These are phyloP conservation scores for Oedothorax gibbosus DNA, from an alignment of 1,140 invertebrate genomes.

Conservation along the genomic window DNA sequence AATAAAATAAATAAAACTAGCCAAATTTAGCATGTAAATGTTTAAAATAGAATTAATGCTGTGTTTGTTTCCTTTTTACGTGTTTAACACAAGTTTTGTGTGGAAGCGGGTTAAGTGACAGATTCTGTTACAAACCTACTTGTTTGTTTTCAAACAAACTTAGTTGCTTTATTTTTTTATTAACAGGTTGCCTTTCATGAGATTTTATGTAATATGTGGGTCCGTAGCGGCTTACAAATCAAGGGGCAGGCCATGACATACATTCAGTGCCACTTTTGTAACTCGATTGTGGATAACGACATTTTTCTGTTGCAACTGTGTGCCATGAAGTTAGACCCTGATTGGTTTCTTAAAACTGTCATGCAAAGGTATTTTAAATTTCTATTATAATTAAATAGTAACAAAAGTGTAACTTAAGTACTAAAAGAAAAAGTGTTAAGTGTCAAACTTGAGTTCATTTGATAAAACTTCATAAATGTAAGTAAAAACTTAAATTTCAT, in stretches of 20 bases:
- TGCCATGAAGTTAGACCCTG: slow-evolving; percentile 86
- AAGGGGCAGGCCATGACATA: slow-evolving; percentile 99
- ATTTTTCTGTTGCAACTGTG: slow-evolving; percentile 93
- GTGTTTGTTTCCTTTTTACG: too few species aligned
- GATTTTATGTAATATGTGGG: slow-evolving; percentile 93
- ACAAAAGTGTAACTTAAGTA: too few species aligned
- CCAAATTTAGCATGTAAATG: too few species aligned
- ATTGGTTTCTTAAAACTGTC: slow-evolving; percentile 86
- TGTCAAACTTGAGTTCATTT: too few species aligned
- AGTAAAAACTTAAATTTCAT: too few species aligned
- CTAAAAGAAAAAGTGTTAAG: too few species aligned
- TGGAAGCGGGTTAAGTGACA: too few species aligned
- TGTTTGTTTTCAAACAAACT: background rate
- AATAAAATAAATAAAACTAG: too few species aligned
- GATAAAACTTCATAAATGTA: too few species aligned
- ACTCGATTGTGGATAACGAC: slow-evolving; percentile 97
- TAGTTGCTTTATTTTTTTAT: slow-evolving; percentile 2
- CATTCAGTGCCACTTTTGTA: slow-evolving; percentile 98
- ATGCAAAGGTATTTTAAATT: slow-evolving; percentile 80
- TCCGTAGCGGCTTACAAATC: slow-evolving; percentile 96
- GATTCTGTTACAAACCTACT: too few species aligned
- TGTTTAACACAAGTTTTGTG: too few species aligned
- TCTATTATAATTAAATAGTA: background rate
- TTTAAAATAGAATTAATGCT: too few species aligned
- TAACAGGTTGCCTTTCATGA: slow-evolving; percentile 93